Percentiles rank a stretch among this genome's conserved stretches.
Conservation (phyloP, 1,140 invertebrate species). For the Sipha flava region DNA sequence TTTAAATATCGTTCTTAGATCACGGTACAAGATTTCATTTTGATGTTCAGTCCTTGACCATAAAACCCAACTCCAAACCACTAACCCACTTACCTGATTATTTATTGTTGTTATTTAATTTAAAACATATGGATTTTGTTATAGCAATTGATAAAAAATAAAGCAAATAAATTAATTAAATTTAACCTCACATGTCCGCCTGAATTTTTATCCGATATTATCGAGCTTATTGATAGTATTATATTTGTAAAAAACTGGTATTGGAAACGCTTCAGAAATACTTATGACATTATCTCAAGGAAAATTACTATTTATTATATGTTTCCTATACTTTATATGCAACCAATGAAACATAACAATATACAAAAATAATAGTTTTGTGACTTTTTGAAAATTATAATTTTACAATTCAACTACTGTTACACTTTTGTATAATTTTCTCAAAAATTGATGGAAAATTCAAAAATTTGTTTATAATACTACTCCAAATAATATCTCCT, state of each 20-base stretch:
- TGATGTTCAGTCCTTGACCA: not conserved
- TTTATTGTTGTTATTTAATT: not conserved
- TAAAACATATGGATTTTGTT: not conserved
- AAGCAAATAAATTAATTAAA: not conserved
- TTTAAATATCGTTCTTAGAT: not conserved
- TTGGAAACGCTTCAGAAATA: not conserved
- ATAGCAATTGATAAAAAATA: not conserved
- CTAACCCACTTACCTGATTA: constrained; percentile 1
- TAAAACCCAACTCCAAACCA: not conserved
- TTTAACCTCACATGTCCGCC: not conserved
- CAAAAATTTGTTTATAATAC: too few relatives aligned
- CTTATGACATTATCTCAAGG: not conserved
- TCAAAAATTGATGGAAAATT: too few relatives aligned
- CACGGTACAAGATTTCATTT: not conserved
- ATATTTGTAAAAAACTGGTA: not conserved
- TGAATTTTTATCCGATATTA: not conserved
- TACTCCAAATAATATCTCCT: too few relatives aligned
- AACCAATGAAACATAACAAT: not conserved
- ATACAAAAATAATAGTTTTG: too few relatives aligned
- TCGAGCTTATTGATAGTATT: not conserved
- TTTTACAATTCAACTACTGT: too few relatives aligned
- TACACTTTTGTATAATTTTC: too few relatives aligned
- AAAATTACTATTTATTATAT: not conserved
- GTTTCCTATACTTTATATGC: too few relatives aligned
- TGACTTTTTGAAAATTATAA: too few relatives aligned